phyloP scores from a whole-genome alignment of 2,113 vertebrate genomes.

The Rhea pennata region DNA sequence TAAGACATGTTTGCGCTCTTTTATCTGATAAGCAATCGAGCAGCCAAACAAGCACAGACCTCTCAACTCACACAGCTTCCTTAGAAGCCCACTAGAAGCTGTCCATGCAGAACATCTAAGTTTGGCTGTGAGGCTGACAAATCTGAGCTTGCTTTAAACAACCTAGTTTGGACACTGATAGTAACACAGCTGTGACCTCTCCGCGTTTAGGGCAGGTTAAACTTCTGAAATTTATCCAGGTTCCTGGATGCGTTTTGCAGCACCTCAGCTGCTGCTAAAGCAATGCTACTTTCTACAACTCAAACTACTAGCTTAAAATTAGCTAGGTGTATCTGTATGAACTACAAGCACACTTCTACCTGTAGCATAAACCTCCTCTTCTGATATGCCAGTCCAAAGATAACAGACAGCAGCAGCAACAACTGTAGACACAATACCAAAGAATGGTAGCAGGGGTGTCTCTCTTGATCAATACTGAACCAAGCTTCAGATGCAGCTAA shows the following conservation, averaged over 20 bases:
- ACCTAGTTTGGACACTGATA: accelerated
- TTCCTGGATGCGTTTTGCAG: not conserved
- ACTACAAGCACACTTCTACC: not conserved
- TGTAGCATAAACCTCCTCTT: not conserved
- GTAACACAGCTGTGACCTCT: not conserved
- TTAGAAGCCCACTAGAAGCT: not conserved
- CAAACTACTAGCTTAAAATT: not conserved
- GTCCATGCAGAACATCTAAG: accelerated
- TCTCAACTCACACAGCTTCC: not conserved
- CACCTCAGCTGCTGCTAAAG: not conserved
- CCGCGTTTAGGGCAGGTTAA: not conserved
- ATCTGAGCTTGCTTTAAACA: not conserved
- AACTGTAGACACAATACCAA: not conserved
- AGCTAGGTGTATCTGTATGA: not conserved
- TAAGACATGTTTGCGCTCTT: not conserved
- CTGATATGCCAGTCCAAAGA: not conserved
- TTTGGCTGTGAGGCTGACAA: accelerated
- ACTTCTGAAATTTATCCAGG: not conserved
- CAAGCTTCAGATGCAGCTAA: not conserved
- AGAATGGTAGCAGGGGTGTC: not conserved
- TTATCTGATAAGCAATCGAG: not conserved
- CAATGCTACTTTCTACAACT: no score
- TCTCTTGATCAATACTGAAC: not conserved
- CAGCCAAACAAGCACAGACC: not conserved
- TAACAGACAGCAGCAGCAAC: not conserved